phyloP scores from a whole-genome alignment of 2,113 vertebrate genomes.

The Ageneiosus marmoratus region DNA sequence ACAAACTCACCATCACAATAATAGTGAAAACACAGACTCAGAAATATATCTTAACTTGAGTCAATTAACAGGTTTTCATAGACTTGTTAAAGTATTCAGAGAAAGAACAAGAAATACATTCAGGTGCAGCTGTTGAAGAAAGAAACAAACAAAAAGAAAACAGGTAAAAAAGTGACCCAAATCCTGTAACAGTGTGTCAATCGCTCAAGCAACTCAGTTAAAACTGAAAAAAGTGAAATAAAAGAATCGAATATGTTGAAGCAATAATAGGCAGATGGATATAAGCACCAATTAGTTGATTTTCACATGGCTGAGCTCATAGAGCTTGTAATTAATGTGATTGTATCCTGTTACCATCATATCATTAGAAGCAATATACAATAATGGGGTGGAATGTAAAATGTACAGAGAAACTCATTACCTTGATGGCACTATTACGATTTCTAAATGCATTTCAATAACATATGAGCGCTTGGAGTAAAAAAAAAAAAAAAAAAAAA shows the following conservation, averaged over 20 bases:
- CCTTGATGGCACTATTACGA: slow-evolving; percentile 49
- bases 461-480: slow-evolving; percentile 43
- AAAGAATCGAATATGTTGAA: slow-evolving; percentile 4
- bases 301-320: slow-evolving; percentile 12
- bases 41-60: background rate
- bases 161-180: background rate
- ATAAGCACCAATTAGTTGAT: slow-evolving; percentile 7
- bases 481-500: slow-evolving; percentile 23
- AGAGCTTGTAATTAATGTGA: slow-evolving; percentile 27
- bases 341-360: slow-evolving; percentile 19
- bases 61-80: background rate
- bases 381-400: slow-evolving; percentile 18
- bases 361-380: slow-evolving; percentile 31
- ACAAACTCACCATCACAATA: background rate
- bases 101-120: background rate
- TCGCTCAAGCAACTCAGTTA: background rate
- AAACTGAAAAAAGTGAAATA: background rate
- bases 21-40: background rate
- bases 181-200: background rate
- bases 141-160: background rate
- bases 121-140: background rate
- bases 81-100: background rate
- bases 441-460: slow-evolving; percentile 52
- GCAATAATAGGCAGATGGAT: slow-evolving; percentile 9
- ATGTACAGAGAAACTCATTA: slow-evolving; percentile 50